Base-by-base conservation (phyloP, 2,113 vertebrate species). In the Lathamus discolor region DNA sequence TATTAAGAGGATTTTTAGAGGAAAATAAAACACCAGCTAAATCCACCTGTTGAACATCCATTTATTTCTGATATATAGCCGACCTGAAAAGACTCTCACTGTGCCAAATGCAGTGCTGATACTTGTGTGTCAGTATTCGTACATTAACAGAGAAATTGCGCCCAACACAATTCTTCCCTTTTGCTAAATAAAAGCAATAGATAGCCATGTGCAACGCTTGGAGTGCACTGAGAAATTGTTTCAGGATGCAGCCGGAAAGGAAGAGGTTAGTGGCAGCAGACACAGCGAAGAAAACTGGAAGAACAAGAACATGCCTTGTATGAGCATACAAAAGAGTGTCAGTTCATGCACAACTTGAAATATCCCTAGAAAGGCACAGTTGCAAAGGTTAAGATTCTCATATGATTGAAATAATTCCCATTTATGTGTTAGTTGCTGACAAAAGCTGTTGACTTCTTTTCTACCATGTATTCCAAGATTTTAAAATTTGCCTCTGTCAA, bases 361-460 rank as follows among this genome's bases (percentile, higher is more conserved):
- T 93, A 94, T 86, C 83, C 87, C 61, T 92, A 44, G 64, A 91
- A 94, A 94, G 82, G 57, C 91, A 64, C 51, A 83, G 89, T 92
- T 83, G 70, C 76, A 86, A 92, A 90, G 93, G 92, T 96, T 93
- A 91, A 89, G 83, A 77, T 82, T 76, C 83, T 93, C 62, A 76
- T 79, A 68, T 33, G 83, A 88, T 79, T 90, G 88, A 95, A 93
- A 95, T 91, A 89, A 78, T 73, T 91, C 88, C 89, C 82, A 46
- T 84, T 88, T 88, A 74, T 93, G 73, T 94, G 86, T 70, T 93
- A 77, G 73, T 94, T 63, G 70, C 73, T 94, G 78, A 94, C 86
- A 92, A 94, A 79, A 87, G 51, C 81, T 96, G 88, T 92, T 95
- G 88, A 91, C 70, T 94, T 94, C 74, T 96, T 86, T 89, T 75